A percentile compares a stretch with the other conserved stretches of the same genome.
Conservation (phyloP, 2,888 invertebrate species). For the Ceratothoa steindachneri region DNA sequence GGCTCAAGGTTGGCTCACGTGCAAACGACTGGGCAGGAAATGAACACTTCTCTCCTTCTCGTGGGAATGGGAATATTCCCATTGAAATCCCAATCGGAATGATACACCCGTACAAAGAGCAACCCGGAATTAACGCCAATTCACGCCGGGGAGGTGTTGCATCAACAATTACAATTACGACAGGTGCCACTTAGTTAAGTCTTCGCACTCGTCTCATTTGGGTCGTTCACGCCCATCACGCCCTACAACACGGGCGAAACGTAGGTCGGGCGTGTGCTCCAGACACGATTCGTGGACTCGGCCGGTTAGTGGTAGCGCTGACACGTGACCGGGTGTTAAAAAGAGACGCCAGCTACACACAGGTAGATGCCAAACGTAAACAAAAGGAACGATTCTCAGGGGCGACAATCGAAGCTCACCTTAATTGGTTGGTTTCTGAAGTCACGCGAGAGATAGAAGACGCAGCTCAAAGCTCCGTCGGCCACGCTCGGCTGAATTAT, state of each 20-base stretch:
- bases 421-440: not conserved
- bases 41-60: not conserved
- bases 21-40: not conserved
- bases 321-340: not conserved
- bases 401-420: not conserved
- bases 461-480: too few species aligned
- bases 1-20: too few species aligned
- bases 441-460: not conserved
- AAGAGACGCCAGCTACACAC: not conserved
- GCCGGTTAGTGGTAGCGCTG: not conserved
- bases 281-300: not conserved
- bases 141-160: not conserved
- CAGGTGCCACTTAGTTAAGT: not conserved
- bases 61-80: slow-evolving; percentile 10
- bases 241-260: not conserved
- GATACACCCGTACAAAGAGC: not conserved
- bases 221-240: not conserved
- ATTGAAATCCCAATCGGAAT: slow-evolving; percentile 2
- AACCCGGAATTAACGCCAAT: not conserved
- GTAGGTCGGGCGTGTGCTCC: not conserved
- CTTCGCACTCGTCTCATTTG: not conserved
- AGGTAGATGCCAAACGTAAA: not conserved
- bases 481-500: too few species aligned
- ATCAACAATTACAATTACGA: not conserved
- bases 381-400: too few species aligned